A percentile compares a stretch with the other conserved stretches of the same genome.
These are phyloP conservation scores for Nerophis lumbriciformis DNA, from an alignment of 2,113 vertebrate genomes.

Conservation along the genomic window DNA sequence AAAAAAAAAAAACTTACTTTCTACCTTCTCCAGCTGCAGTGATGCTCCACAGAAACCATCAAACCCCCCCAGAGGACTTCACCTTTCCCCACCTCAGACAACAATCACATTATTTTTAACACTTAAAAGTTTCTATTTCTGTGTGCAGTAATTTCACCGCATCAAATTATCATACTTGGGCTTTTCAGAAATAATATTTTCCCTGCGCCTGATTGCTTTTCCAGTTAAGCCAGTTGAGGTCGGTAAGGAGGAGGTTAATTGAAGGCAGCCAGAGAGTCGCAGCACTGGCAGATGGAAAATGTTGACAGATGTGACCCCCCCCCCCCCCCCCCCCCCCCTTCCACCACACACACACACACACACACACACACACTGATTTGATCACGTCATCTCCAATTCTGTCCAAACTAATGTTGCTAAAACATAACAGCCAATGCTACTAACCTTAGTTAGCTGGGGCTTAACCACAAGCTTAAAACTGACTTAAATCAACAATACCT, in stretches of 20 bases:
- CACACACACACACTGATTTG: not conserved
- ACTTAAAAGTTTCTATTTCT: not conserved
- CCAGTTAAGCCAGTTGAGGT: slow-evolving; percentile 46
- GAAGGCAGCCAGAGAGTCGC: slow-evolving; percentile 33
- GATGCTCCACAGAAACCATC: not conserved
- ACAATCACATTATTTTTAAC: not conserved
- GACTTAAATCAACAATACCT: slow-evolving; percentile 25
- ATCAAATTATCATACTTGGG: not conserved
- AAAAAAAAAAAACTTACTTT: not conserved
- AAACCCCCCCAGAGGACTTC: not conserved
- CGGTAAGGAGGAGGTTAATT: slow-evolving; percentile 52
- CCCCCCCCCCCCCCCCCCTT: slow-evolving; percentile 24
- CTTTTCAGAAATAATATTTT: slow-evolving; percentile 32
- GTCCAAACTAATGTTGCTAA: slow-evolving; percentile 4
- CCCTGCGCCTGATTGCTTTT: slow-evolving; percentile 31
- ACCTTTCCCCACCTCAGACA: not conserved
- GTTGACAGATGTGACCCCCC: slow-evolving; percentile 48
- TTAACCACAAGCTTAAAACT: not conserved
- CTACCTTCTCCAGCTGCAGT: not conserved
- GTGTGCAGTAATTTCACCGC: not conserved
- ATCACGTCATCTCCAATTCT: slow-evolving; percentile 2
- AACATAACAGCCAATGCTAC: slow-evolving; percentile 1
- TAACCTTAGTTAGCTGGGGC: slow-evolving; percentile 1
- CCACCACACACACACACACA: not conserved
- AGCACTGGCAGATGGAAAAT: slow-evolving; percentile 54